These are phyloP conservation scores for Grallaria varia DNA, from an alignment of 2,113 vertebrate genomes.

Conservation along the genomic window DNA sequence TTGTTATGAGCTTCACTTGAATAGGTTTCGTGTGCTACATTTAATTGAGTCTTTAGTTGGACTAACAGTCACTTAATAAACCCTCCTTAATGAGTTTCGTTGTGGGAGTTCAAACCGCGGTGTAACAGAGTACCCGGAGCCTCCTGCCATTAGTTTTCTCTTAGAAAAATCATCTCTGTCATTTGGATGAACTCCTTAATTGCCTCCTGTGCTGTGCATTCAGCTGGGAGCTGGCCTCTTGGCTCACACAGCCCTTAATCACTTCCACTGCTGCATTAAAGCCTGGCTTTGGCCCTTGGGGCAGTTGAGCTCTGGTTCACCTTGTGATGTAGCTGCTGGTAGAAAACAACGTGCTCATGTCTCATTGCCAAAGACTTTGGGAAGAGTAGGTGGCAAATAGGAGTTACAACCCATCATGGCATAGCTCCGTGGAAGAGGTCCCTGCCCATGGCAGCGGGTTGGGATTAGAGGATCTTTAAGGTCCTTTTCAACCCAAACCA, in stretches of 20 bases:
- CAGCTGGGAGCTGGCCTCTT: conserved; percentile 14
- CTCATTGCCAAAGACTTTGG: rapidly evolving
- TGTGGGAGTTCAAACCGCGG: conserved; percentile 1
- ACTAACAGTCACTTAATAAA: conserved; percentile 9
- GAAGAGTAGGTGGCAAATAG: neutral
- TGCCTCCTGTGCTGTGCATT: neutral
- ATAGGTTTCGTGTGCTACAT: neutral
- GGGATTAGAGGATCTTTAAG: neutral
- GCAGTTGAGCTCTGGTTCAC: neutral
- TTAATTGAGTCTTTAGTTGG: conserved; percentile 27
- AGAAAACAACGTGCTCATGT: rapidly evolving
- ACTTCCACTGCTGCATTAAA: neutral
- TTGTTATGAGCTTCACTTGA: neutral
- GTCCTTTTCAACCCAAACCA: neutral
- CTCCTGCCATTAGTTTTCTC: neutral
- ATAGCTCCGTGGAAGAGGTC: neutral
- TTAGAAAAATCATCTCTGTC: conserved; percentile 12
- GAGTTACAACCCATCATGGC: neutral
- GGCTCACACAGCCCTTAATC: neutral
- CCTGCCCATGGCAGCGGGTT: neutral
- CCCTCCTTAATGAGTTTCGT: conserved; percentile 6
- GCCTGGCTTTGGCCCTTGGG: neutral
- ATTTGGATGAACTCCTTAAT: neutral
- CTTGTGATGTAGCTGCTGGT: neutral
- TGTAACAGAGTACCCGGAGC: neutral